phyloP scores from a whole-genome alignment of 2,797 vertebrate species.

The Rhabdomys pumilio region DNA sequence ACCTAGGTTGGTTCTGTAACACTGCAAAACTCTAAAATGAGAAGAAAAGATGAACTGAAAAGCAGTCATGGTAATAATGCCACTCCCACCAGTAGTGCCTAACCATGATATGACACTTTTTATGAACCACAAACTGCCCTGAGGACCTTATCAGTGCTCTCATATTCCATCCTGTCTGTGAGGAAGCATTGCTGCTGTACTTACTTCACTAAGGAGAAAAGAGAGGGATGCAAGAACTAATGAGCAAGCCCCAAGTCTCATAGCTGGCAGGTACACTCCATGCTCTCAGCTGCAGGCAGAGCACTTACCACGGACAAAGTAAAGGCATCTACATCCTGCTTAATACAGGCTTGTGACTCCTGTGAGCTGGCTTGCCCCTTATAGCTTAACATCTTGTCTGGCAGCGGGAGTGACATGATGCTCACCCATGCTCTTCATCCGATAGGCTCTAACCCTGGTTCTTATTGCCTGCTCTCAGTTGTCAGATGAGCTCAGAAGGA shows the following conservation, averaged over 20 bases:
- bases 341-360: neutral
- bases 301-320: no score
- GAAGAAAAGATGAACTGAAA: neutral
- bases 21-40: no score
- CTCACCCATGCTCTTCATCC: constrained; percentile 7
- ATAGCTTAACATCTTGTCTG: constrained; percentile 14
- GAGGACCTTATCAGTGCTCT: neutral
- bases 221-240: neutral
- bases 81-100: no score
- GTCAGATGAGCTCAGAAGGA: constrained; percentile 10
- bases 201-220: neutral
- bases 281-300: neutral
- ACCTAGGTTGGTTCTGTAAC: neutral
- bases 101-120: neutral
- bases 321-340: neutral
- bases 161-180: neutral
- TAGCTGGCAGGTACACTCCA: neutral
- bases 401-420: neutral
- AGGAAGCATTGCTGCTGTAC: no score
- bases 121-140: neutral
- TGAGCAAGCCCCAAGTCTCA: neutral
- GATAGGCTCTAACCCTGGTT: neutral
- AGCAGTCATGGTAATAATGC: neutral
- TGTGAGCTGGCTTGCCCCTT: neutral
- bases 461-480: neutral